Base-by-base conservation (phyloP, 2,797 vertebrate species). In the Oryzias dopingdopingensis region DNA sequence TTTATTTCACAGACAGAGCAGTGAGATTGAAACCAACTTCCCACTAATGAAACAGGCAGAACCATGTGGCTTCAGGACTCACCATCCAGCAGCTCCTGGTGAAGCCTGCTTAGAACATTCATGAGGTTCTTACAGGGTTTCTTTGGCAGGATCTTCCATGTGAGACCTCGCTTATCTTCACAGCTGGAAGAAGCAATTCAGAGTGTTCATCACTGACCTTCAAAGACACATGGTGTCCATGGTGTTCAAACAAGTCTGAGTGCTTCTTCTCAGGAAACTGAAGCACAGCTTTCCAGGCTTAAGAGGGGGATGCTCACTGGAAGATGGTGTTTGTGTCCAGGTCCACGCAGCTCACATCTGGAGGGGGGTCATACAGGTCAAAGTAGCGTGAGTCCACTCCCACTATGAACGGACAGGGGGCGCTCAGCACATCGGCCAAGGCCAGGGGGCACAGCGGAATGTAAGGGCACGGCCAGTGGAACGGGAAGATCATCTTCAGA, bases 291-390 rank as follows among this genome's bases (percentile, higher is more conserved):
- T 22, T 22, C 20, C 20, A 7, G 6, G 12, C 24, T 12, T 32
- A 16, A 50, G 6, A 13, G 24, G 8, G n/a, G 2, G 8, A 15
- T 20, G 16, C 86, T 98, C 91, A 99, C 97, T 98, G 95, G 76
- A 95, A 98, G 88, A 99, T 98, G 70, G 95, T 97, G 89, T 97
- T 99, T 78, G 97, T 99, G 89, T 99, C 97, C 85, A 99, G 91
- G 87, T 99, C 96, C 78, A 99, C 94, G 48, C 97, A 98, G 91
- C 94, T 97, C 79, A 99, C 95, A 42, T 99, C 97, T 0, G 94
- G 93, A 2, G 97, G 97, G 45, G 96, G 97, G 71, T 98, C 96
- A 59, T 96, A 99, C 56, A 98, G 93, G 67, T 99, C 97, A 81
- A 99, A 99, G 78, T 99, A 99, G 82, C 97, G 95, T 2, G 97